Evolutionary conservation across 2,797 vertebrate species (phyloP), one percentile per base, ranked within the genome.

Genomic region (Pogoniulus pusillus): DNA sequence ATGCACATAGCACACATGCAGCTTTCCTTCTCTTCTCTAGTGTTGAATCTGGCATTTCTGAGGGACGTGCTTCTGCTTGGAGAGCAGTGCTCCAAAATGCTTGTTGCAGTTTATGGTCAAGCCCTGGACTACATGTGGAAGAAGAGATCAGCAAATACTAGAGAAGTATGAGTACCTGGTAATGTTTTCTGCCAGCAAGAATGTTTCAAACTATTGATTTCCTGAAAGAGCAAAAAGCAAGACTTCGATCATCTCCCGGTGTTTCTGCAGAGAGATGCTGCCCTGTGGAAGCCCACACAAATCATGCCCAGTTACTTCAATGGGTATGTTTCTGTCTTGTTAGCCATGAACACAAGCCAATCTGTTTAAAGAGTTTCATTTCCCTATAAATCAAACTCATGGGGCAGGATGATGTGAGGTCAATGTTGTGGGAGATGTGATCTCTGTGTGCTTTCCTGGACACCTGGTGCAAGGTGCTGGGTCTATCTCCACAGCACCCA

Each of bases 1-100:
- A 19, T n/a, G 57, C 1, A 0, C 71, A 58, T 20, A 41, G 53
- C 1, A 0, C 68, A 62, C 13, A 20, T 3, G 5, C 39, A 57
- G 43, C 58, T 83, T 74, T 18, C 19, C 9, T 49, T 4, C 58
- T 47, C 17, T n/a, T 20, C 29, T 53, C n/a, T 37, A 8, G 23
- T 9, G 4, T 29, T 30, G 26, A 35, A 26, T 16, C 29, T 69
- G 55, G 26, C 4, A 3, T 82, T 64, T 30, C 32, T 24, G 43
- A 73, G 34, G 18, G 24, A 35, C 16, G 0, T 9, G 16, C 11
- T 66, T 29, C 49, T 0, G 0, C 62, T 23, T 63, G 80, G 51
- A 62, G 41, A 37, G 29, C 12, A 20, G 20, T 58, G 49, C 10
- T 29, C 27, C 64, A 39, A 72, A 80, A 49, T 19, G 14, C 23